These are phyloP conservation scores for Melanotaenia boesemani DNA, from an alignment of 2,797 vertebrate genomes.

Conservation along the genomic window DNA sequence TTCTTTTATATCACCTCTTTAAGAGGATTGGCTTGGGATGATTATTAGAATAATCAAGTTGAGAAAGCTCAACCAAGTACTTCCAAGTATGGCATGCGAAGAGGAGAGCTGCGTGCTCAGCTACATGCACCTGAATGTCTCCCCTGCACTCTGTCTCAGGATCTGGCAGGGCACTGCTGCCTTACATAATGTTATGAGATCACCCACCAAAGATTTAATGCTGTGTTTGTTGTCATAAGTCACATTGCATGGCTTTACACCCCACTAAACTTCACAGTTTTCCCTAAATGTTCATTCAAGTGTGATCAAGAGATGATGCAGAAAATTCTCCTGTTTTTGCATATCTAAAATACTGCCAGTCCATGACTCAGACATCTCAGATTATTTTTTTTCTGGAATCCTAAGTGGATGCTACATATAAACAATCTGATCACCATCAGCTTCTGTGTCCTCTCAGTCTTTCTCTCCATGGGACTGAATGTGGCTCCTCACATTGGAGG, in stretches of 20 bases:
- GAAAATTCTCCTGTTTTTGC: conserved; percentile 10
- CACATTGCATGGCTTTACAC: conserved; percentile 41
- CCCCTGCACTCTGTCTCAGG: conserved; percentile 47
- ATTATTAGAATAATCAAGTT: conserved; percentile 54
- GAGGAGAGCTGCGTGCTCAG: conserved; percentile 61
- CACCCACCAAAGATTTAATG: conserved; percentile 52
- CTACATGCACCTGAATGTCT: conserved; percentile 71
- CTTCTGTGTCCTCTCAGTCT: conserved; percentile 50
- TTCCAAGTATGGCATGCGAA: conserved; percentile 70
- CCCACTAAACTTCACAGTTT: conserved; percentile 29
- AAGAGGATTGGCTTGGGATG: conserved; percentile 31
- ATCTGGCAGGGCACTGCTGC: conserved; percentile 56
- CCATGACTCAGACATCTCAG: conserved; percentile 26
- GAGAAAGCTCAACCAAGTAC: conserved; percentile 44
- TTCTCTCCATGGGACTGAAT: conserved; percentile 35
- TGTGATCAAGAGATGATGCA: conserved; percentile 21
- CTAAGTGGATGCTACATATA: conserved; percentile 13
- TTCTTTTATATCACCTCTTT: conserved; percentile 26
- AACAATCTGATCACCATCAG: conserved; percentile 29
- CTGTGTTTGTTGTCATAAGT: conserved; percentile 60
- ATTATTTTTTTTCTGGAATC: conserved; percentile 28
- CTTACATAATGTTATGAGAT: conserved; percentile 77
- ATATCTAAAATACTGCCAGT: conserved; percentile 26
- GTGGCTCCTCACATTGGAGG: conserved; percentile 24
- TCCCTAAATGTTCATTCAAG: conserved; percentile 18